Base-by-base conservation (phyloP, 2,797 vertebrate genomes). In the Poeciliopsis paucimaculata region DNA sequence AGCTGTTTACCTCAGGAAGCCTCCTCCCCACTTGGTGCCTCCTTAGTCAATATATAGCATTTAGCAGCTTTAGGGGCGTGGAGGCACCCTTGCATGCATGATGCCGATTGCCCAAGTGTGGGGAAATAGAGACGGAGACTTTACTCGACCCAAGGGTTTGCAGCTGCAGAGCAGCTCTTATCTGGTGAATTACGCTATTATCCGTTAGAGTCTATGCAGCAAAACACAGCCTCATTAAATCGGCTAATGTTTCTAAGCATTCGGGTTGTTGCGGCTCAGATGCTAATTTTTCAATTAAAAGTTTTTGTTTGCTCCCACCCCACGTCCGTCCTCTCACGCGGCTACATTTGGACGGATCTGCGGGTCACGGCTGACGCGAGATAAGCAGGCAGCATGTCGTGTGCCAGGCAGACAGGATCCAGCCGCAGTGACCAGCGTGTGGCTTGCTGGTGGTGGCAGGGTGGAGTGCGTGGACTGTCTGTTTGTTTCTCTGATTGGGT, bases 401-500 rank as follows among this genome's bases (percentile, higher is more conserved):
- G 92, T 92, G 92, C 86, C 84, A 28, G 80, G 85, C 89, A 87
- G 88, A 90, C 90, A 76, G 26, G 79, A 89, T 92, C 86, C 87
- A 86, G 91, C 93, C 90, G 23, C 92, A 91, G 86, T 86, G 93
- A 90, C 89, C 90, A 90, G 81, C 77, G 34, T 91, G 91, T 90
- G 93, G 92, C 87, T 87, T 87, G 68, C 83, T 84, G 83, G 91
- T 11, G 82, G 91, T 94, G 91, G 88, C 89, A 77, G 87, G 89
- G 92, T 60, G 88, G 91, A 78, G 77, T 82, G 74, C 73, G 66
- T 81, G 79, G 86, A 85, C 84, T 74, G 76, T 86, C 81, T 92
- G 90, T 93, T 91, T 92, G 88, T 90, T 92, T 93, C 89, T 92
- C 84, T 85, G 89, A 92, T 90, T 88, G 86, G 84, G 75, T 90